A percentile compares a stretch with the other conserved stretches of the same genome.
These are phyloP conservation scores for Alfaro cultratus DNA, from an alignment of 2,797 vertebrate genomes.

Conservation along the genomic window DNA sequence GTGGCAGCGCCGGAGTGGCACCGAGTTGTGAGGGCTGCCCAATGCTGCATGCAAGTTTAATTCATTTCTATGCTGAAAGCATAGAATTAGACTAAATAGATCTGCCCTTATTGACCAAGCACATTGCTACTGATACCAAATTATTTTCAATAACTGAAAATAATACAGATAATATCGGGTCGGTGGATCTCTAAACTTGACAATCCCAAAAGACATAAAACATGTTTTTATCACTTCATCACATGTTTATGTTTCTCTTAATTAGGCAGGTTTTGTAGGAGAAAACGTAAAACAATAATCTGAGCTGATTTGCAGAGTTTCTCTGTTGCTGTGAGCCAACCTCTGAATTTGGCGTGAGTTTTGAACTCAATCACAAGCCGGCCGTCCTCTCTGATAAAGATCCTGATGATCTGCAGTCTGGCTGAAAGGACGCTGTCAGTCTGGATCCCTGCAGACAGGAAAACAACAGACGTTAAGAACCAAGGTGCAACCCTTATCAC, in stretches of 20 bases:
- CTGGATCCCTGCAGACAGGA: constrained; percentile 88
- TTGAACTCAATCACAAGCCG: constrained; percentile 98
- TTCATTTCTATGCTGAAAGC: too few relatives aligned
- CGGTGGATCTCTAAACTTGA: too few relatives aligned
- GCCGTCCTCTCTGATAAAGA: constrained; percentile 96
- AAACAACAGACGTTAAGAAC: not conserved
- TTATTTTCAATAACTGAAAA: too few relatives aligned
- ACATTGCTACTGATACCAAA: too few relatives aligned
- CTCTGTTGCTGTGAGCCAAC: constrained; percentile 60
- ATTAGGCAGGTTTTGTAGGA: not conserved
- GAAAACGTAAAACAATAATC: not conserved
- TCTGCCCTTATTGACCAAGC: too few relatives aligned
- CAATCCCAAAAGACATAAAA: too few relatives aligned
- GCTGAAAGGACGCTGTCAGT: constrained; percentile 96
- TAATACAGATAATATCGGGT: too few relatives aligned
- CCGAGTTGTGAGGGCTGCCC: too few relatives aligned
- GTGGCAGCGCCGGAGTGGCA: too few relatives aligned
- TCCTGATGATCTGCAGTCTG: constrained; percentile 95
- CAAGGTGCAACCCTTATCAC: not conserved
- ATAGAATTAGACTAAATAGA: too few relatives aligned
- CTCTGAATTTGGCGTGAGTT: constrained; percentile 98
- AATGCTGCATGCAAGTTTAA: too few relatives aligned
- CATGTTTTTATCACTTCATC: not conserved
- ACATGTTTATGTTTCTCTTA: not conserved
- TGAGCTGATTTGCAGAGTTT: fast-evolving